These are phyloP conservation scores for Pterocles gutturalis DNA, from an alignment of 2,113 vertebrate species.

Conservation along the genomic window DNA sequence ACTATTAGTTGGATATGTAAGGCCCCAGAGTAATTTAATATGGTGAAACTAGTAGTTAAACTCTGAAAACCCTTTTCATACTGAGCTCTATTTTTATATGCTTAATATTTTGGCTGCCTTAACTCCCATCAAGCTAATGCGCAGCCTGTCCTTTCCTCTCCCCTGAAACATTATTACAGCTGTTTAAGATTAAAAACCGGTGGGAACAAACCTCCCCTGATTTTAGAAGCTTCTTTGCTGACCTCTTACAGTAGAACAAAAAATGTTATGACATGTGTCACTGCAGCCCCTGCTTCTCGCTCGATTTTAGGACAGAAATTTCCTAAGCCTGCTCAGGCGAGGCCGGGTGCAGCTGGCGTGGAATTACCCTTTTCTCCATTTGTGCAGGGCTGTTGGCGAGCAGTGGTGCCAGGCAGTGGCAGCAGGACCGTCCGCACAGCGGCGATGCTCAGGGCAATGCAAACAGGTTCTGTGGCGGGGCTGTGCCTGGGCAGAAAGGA, in stretches of 20 bases:
- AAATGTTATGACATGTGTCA: slow-evolving; percentile 8
- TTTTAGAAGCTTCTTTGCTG: slow-evolving; percentile 30
- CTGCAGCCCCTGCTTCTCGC: background rate
- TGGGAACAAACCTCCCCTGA: slow-evolving; percentile 17
- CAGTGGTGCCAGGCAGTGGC: background rate
- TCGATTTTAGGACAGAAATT: background rate
- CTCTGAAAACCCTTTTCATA: background rate
- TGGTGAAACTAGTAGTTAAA: background rate
- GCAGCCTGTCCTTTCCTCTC: slow-evolving; percentile 13
- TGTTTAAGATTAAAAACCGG: slow-evolving; percentile 42
- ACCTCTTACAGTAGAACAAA: slow-evolving; percentile 4
- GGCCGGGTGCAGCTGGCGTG: background rate
- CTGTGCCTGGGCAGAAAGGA: background rate
- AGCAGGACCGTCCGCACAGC: background rate
- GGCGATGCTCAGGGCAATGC: background rate
- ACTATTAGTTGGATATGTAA: background rate
- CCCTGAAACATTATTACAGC: slow-evolving; percentile 27
- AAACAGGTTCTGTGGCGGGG: background rate
- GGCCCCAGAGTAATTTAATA: background rate
- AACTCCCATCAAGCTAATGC: background rate
- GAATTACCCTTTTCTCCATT: background rate
- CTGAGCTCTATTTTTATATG: slow-evolving; percentile 21
- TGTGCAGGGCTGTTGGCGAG: background rate
- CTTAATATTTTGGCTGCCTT: slow-evolving; percentile 28
- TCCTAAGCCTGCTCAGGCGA: background rate